Conservation (phyloP, 2,888 invertebrate genomes). For the Diaphora mendica region DNA sequence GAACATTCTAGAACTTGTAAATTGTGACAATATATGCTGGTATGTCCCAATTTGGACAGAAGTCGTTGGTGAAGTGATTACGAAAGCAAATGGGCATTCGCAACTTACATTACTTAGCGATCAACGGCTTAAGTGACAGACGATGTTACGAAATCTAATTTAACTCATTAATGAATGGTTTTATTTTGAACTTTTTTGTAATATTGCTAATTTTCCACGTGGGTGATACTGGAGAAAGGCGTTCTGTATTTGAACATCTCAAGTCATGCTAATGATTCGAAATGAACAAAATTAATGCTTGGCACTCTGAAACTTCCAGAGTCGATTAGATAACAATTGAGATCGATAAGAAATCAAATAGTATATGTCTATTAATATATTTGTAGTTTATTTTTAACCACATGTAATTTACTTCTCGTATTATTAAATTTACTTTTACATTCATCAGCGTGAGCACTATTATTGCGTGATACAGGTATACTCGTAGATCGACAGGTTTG, state of each 20-base stretch:
- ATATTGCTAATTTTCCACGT: neutral
- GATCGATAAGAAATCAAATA: too few species aligned
- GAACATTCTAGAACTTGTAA: neutral
- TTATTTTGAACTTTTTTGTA: too few species aligned
- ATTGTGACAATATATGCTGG: constrained; percentile 23
- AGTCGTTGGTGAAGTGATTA: constrained; percentile 37
- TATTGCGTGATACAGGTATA: too few species aligned
- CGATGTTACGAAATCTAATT: neutral
- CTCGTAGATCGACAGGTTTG: neutral
- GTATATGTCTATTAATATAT: neutral
- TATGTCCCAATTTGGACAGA: constrained; percentile 35
- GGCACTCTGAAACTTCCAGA: too few species aligned
- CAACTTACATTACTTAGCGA: constrained; percentile 33
- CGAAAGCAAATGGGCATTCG: constrained; percentile 50
- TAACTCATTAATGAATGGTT: neutral
- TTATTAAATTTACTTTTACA: neutral
- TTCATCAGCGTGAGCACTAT: neutral
- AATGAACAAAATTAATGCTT: too few species aligned
- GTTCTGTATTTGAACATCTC: neutral
- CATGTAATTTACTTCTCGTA: too few species aligned
- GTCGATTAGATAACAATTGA: neutral
- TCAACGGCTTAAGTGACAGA: constrained; percentile 15
- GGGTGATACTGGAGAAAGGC: neutral
- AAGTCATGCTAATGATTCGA: too few species aligned
- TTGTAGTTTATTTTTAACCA: neutral